phyloP scores from a whole-genome alignment of 30 jellyfish, hydroid and myxozoan genomes.

The Hydractinia symbiolongicarpus region DNA sequence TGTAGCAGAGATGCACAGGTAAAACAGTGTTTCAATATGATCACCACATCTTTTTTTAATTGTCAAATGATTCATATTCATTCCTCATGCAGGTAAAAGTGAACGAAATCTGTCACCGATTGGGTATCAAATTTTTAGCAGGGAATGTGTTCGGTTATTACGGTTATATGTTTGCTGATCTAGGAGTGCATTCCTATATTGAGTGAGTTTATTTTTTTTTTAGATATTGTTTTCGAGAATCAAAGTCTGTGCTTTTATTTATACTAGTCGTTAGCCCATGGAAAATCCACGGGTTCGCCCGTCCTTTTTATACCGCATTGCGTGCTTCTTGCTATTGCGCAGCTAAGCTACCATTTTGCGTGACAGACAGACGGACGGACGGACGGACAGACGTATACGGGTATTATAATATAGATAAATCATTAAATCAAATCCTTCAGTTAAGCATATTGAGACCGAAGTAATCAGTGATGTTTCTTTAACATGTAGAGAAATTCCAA shows the following conservation, averaged over 20 bases:
- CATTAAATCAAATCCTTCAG: neutral
- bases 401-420: too few species aligned
- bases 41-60: too few species aligned
- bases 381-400: too few species aligned
- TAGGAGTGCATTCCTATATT: slow-evolving; percentile 57
- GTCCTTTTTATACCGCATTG: too few species aligned
- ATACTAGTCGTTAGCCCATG: too few species aligned
- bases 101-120: slow-evolving; percentile 56
- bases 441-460: neutral
- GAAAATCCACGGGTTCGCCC: too few species aligned
- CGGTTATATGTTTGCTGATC: slow-evolving; percentile 92
- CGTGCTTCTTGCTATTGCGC: too few species aligned
- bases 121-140: slow-evolving; percentile 57
- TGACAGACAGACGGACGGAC: too few species aligned
- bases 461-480: neutral
- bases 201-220: slow-evolving; percentile 53
- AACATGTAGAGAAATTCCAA: neutral
- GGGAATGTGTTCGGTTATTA: slow-evolving; percentile 79
- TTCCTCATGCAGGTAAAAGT: slow-evolving; percentile 51
- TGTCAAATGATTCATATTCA: too few species aligned
- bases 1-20: slow-evolving; percentile 67
- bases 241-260: neutral
- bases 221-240: neutral
- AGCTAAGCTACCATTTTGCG: too few species aligned
- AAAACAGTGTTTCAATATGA: too few species aligned